These are phyloP conservation scores for Julus scanicus DNA, from an alignment of 2,888 invertebrate species.

Conservation along the genomic window DNA sequence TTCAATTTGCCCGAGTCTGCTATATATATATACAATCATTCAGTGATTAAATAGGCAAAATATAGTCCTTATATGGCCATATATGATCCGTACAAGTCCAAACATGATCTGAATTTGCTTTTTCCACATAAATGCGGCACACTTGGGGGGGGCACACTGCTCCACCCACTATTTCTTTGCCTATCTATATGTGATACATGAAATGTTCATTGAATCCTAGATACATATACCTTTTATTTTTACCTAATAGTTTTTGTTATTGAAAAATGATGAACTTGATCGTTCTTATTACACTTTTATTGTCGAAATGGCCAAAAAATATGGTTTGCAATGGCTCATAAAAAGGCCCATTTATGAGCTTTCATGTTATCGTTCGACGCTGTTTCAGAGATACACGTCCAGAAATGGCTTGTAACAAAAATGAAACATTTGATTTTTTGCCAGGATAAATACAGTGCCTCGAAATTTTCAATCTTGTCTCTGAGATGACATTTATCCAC, in stretches of 20 bases:
- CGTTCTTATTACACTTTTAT: slow-evolving; percentile 37
- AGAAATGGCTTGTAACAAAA: not conserved
- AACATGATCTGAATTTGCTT: too few relatives aligned
- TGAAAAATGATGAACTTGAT: slow-evolving; percentile 39
- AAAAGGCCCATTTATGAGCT: slow-evolving; percentile 19
- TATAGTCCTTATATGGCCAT: too few relatives aligned
- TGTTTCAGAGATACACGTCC: not conserved
- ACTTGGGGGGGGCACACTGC: too few relatives aligned
- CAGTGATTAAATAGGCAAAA: too few relatives aligned
- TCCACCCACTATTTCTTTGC: not conserved
- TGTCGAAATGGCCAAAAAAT: slow-evolving; percentile 38
- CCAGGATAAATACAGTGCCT: slow-evolving; percentile 16
- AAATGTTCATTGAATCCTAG: slow-evolving; percentile 29
- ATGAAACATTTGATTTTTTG: slow-evolving; percentile 34
- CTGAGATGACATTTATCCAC: not conserved
- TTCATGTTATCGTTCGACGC: slow-evolving; percentile 29
- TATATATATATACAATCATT: too few relatives aligned
- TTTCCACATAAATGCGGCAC: too few relatives aligned
- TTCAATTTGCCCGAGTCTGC: too few relatives aligned
- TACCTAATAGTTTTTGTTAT: slow-evolving; percentile 39
- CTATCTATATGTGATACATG: too few relatives aligned
- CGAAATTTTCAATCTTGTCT: slow-evolving; percentile 20
- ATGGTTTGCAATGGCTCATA: slow-evolving; percentile 3
- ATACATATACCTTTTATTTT: slow-evolving; percentile 32
- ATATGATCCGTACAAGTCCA: too few relatives aligned